Evolutionary conservation across 1,140 invertebrate genomes (phyloP).

Genomic region (Paraescarpia echinospica): DNA sequence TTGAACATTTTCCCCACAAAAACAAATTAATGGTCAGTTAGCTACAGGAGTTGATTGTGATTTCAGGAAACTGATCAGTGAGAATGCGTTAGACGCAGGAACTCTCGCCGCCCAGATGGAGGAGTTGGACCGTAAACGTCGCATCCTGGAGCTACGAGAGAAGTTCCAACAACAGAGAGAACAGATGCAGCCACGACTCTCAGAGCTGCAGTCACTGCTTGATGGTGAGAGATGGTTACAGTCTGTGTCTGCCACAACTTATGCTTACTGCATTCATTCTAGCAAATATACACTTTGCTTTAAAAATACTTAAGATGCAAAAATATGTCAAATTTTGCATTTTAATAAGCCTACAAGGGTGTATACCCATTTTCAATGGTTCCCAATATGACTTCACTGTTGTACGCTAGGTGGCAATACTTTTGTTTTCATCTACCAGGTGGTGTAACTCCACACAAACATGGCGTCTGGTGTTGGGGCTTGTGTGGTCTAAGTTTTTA

Average conservation of each 20-base stretch:
- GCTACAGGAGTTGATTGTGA: constrained; percentile 7
- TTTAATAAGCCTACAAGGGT: too few species aligned
- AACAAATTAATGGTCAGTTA: background rate
- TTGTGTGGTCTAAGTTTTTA: too few species aligned
- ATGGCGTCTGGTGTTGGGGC: too few species aligned
- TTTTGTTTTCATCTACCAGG: too few species aligned
- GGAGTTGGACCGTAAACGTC: constrained; percentile 76
- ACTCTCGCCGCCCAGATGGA: constrained; percentile 89
- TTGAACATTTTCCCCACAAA: background rate
- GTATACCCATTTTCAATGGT: too few species aligned
- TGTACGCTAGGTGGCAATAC: too few species aligned
- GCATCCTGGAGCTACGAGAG: constrained; percentile 49
- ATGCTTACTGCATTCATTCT: too few species aligned
- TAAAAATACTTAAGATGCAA: too few species aligned
- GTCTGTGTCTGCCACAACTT: background rate
- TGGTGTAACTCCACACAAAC: too few species aligned
- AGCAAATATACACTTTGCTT: too few species aligned
- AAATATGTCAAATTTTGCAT: too few species aligned
- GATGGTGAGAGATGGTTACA: constrained; percentile 40
- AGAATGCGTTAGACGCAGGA: constrained; percentile 86
- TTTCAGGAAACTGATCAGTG: constrained; percentile 86
- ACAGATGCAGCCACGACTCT: constrained; percentile 33
- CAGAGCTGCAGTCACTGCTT: constrained; percentile 51
- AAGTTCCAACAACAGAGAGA: constrained; percentile 31
- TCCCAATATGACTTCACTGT: too few species aligned